Percentiles rank a stretch among this genome's conserved stretches.
Evolutionary conservation across 2,888 invertebrate species (phyloP).

Genomic region (Ophion costatus): DNA sequence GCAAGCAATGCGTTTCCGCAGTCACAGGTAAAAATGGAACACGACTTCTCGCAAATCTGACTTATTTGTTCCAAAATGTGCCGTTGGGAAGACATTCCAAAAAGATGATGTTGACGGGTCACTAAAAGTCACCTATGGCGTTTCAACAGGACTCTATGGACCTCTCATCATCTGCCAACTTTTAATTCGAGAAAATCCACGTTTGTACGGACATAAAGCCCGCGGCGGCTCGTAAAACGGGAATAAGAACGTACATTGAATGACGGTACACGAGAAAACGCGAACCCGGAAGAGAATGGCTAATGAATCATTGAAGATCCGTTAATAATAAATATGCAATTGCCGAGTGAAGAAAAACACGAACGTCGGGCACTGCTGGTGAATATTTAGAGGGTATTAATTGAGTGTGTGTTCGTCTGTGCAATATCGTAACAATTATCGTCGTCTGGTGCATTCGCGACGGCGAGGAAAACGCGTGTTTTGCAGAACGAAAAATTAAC

Average conservation of each 20-base stretch:
- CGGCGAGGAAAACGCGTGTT: constrained; percentile 11
- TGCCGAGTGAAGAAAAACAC: background rate
- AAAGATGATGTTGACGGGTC: no score
- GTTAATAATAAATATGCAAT: constrained; percentile 56
- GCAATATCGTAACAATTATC: background rate
- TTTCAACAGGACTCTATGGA: no score
- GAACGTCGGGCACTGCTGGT: constrained; percentile 14
- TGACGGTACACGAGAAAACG: background rate
- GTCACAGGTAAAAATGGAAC: no score
- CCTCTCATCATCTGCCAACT: no score
- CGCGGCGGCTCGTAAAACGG: background rate
- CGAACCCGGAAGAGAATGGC: constrained; percentile 61
- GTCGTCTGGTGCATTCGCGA: background rate
- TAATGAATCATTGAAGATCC: constrained; percentile 40
- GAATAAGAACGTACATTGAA: constrained; percentile 30
- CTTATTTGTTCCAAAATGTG: no score
- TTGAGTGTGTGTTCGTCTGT: background rate
- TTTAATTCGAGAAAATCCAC: no score
- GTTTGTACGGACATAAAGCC: background rate
- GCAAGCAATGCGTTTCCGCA: no score
- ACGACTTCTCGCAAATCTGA: no score
- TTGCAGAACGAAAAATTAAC: constrained; percentile 25
- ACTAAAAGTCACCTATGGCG: no score
- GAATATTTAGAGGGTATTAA: background rate
- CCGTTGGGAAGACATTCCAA: no score